Base-by-base conservation (phyloP, 2,888 invertebrate genomes). In the Acleris holmiana region DNA sequence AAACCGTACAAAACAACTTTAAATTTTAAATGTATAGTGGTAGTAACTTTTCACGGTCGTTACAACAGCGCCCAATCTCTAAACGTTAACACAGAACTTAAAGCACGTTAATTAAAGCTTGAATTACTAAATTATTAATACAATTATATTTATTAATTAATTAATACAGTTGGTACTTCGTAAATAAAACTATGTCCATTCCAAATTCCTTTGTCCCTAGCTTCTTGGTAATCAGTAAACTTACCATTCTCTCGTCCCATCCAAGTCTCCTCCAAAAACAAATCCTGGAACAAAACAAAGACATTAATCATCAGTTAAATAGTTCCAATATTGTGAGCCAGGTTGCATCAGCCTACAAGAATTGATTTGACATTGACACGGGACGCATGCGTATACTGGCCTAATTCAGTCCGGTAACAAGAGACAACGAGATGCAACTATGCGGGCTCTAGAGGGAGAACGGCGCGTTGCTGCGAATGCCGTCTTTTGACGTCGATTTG, bases 281-380 rank as follows among this genome's bases (percentile, higher is more conserved):
- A 65, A 60, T 65, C 60, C 65, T 65, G 65, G 41, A 65, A 65
- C 65, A 65, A 65, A 50, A 57, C 46, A 64, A 58, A 25, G 18
- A 21, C 54, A 60, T 65, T 65, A 54, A 57, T 57, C 17, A 57
- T 47, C 47, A 19, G 44, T 17, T 29, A 55, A 60, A 60, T 55
- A 65, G 63, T 55, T 57, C 62, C 67, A 63, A 66, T 68, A 69
- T 68, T 71, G 68, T 79, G 75, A 78, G 79, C 75, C 77, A 70
- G 74, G 85, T 87, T 91, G 91, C 91, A 91, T 89, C 89, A 87
- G 88, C 89, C 84, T 89, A 89, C 83, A 77, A 84, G 81, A 87
- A 92, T 92, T 92, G 92, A 92, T 92, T 92, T 91, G 92, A 92
- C 91, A 91, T 92, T 92, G 92, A 89, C 84, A 82, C 76, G 78